These are phyloP conservation scores for Bubalus kerabau DNA, from an alignment of 2,113 vertebrate species.

Conservation along the genomic window DNA sequence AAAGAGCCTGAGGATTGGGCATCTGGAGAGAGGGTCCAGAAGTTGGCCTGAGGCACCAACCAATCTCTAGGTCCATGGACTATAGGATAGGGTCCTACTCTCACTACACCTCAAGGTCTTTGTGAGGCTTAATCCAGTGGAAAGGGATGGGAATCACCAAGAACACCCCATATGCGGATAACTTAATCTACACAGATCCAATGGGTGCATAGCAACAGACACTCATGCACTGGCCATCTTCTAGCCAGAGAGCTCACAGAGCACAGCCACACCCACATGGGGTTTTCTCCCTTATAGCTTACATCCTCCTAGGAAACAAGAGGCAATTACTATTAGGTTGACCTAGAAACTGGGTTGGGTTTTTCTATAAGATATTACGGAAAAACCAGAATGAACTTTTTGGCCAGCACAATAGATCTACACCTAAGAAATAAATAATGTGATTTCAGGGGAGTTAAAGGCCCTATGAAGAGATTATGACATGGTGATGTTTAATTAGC, in stretches of 20 bases:
- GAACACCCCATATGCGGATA: fast-evolving
- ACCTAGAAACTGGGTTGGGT: not conserved
- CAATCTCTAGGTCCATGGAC: not conserved
- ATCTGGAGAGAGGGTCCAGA: not conserved
- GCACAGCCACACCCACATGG: fast-evolving
- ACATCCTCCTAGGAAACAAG: not conserved
- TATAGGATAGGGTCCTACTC: not conserved
- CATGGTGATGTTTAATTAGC: not conserved
- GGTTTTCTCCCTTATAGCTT: not conserved
- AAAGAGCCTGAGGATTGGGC: not conserved
- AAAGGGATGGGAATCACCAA: not conserved
- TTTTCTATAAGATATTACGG: not conserved
- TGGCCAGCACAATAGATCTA: not conserved
- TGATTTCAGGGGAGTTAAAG: not conserved
- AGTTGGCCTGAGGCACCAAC: not conserved
- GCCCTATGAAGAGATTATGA: not conserved
- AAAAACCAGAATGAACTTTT: not conserved
- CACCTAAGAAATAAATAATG: not conserved
- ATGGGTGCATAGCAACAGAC: not conserved
- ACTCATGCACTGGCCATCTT: not conserved
- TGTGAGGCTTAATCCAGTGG: not conserved
- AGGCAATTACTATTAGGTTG: not conserved
- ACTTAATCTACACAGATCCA: not conserved
- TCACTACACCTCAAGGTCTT: not conserved
- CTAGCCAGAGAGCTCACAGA: not conserved